Percentiles rank a stretch among this genome's conserved stretches.
phyloP scores from a whole-genome alignment of 2,888 invertebrate genomes.

The Limulus polyphemus region DNA sequence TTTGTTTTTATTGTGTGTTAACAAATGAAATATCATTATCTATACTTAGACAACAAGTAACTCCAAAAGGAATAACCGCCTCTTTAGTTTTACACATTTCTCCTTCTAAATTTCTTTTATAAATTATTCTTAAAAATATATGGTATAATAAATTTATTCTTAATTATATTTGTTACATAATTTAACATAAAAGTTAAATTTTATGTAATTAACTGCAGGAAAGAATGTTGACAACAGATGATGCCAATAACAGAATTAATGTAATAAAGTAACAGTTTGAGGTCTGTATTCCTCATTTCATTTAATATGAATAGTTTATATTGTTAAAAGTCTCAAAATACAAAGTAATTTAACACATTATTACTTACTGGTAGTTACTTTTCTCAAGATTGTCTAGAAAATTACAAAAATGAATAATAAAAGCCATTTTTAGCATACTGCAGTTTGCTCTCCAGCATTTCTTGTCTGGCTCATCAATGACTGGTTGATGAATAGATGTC shows the following conservation, averaged over 20 bases:
- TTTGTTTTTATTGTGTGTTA: too few relatives aligned
- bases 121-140: too few relatives aligned
- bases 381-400: not conserved
- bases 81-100: too few relatives aligned
- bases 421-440: not conserved
- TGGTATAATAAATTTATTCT: too few relatives aligned
- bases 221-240: constrained; percentile 65
- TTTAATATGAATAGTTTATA: not conserved
- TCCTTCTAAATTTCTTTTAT: too few relatives aligned
- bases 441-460: constrained; percentile 52
- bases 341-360: too few relatives aligned
- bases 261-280: constrained; percentile 90
- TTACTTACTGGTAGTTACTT: too few relatives aligned
- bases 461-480: constrained; percentile 87
- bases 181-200: too few relatives aligned
- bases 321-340: not conserved
- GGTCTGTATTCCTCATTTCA: constrained; percentile 37
- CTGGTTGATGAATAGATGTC: constrained; percentile 72
- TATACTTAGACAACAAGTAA: too few relatives aligned
- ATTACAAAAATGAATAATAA: not conserved
- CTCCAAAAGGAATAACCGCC: too few relatives aligned
- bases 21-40: too few relatives aligned
- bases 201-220: constrained; percentile 41
- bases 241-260: constrained; percentile 75
- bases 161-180: too few relatives aligned